These are phyloP conservation scores for Scaeva pyrastri DNA, from an alignment of 2,888 invertebrate genomes.

Conservation along the genomic window DNA sequence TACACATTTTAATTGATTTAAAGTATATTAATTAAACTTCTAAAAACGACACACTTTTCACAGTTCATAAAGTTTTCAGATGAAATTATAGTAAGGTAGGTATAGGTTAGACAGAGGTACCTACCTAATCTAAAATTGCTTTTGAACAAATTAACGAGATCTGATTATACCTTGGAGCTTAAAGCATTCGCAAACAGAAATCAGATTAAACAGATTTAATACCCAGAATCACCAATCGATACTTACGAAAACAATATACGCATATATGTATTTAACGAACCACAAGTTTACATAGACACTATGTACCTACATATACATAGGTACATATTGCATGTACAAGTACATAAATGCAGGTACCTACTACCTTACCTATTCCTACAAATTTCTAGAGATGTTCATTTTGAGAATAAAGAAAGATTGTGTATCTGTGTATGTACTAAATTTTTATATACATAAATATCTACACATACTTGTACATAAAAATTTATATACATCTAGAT, in stretches of 20 bases:
- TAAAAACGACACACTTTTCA: neutral
- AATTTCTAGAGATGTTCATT: neutral
- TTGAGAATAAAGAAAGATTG: neutral
- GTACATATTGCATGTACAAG: too few species aligned
- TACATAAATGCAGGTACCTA: too few species aligned
- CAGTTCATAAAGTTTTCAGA: slow-evolving; percentile 5
- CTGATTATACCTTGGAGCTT: slow-evolving; percentile 31
- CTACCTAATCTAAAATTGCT: neutral
- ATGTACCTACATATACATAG: too few species aligned
- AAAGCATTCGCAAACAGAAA: slow-evolving; percentile 62
- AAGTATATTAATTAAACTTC: too few species aligned
- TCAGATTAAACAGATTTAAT: slow-evolving; percentile 67
- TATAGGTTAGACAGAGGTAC: too few species aligned
- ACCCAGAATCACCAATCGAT: slow-evolving; percentile 53
- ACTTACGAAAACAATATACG: neutral
- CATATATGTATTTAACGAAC: neutral
- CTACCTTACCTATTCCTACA: too few species aligned
- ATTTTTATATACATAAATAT: neutral
- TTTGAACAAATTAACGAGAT: neutral
- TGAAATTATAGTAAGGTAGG: neutral
- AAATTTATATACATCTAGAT: neutral
- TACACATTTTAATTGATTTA: too few species aligned
- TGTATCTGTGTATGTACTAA: neutral
- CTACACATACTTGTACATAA: too few species aligned
- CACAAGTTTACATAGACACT: too few species aligned